These are phyloP conservation scores for Dicentrarchus labrax DNA, from an alignment of 2,113 vertebrate species.

Conservation along the genomic window DNA sequence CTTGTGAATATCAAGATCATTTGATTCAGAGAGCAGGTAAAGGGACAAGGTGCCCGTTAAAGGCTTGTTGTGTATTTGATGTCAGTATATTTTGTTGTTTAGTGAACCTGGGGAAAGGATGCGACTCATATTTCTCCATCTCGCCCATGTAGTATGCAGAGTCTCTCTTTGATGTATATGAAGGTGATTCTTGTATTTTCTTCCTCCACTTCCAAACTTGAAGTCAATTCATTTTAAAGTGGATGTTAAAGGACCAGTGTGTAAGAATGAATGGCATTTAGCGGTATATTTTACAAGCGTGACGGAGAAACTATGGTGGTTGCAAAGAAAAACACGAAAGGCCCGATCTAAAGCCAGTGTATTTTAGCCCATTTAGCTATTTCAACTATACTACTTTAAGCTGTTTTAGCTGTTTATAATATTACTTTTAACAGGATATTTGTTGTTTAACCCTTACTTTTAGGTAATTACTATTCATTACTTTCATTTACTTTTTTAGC, in stretches of 20 bases:
- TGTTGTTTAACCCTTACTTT: not conserved
- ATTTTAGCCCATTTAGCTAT: no score
- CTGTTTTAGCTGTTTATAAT: no score
- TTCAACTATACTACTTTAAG: not conserved
- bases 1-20: slow-evolving; percentile 19
- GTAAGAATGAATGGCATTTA: no score
- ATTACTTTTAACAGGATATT: no score
- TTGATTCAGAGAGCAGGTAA: slow-evolving; percentile 21
- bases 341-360: no score
- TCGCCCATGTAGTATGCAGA: not conserved
- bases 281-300: no score
- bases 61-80: slow-evolving; percentile 13
- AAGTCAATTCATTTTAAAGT: no score
- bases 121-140: not conserved
- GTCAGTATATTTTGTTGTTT: slow-evolving; percentile 13
- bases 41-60: not conserved
- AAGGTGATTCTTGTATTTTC: not conserved
- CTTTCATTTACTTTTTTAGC: no score
- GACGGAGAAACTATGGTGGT: no score
- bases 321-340: no score
- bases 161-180: slow-evolving; percentile 6
- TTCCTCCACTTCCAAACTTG: not conserved
- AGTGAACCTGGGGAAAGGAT: not conserved
- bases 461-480: not conserved
- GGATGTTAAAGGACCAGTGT: no score